phyloP scores from a whole-genome alignment of 2,797 vertebrate genomes.

The Fringilla coelebs region DNA sequence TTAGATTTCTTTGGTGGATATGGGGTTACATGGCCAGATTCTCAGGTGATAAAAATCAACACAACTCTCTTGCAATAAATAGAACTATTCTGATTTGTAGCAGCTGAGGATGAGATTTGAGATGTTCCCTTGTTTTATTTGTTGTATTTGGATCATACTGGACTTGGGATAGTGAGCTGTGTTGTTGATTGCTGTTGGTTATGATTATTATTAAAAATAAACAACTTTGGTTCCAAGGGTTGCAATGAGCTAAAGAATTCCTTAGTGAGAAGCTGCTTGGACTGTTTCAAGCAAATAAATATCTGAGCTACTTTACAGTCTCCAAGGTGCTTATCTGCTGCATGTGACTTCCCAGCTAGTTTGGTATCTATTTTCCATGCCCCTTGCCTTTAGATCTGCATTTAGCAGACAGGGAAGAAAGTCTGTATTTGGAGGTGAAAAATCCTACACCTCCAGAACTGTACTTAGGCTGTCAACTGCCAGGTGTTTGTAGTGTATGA shows the following conservation, averaged over 20 bases:
- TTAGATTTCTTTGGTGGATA: constrained; percentile 5
- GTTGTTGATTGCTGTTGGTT: not conserved
- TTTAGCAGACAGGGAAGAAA: not conserved
- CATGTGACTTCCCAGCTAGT: not conserved
- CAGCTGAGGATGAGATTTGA: not conserved
- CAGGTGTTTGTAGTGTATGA: not conserved
- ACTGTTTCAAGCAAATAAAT: not conserved
- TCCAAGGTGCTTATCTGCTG: not conserved
- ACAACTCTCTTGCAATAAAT: not conserved
- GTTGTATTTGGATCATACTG: not conserved
- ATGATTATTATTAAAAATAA: not conserved
- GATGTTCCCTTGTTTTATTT: not conserved
- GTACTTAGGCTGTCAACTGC: not conserved
- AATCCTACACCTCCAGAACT: not conserved
- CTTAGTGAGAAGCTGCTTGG: not conserved
- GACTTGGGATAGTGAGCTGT: not conserved
- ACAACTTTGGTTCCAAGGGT: not conserved
- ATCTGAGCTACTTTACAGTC: not conserved
- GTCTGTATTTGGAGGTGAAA: not conserved
- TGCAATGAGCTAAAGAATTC: not conserved
- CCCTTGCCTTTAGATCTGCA: not conserved
- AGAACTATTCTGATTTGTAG: not conserved
- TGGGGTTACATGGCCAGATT: not conserved
- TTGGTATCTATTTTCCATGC: not conserved
- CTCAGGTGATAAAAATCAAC: not conserved